Percentiles rank a stretch among this genome's conserved stretches.
phyloP scores from a whole-genome alignment of 2,113 vertebrate species.

The Gymnorhina tibicen region DNA sequence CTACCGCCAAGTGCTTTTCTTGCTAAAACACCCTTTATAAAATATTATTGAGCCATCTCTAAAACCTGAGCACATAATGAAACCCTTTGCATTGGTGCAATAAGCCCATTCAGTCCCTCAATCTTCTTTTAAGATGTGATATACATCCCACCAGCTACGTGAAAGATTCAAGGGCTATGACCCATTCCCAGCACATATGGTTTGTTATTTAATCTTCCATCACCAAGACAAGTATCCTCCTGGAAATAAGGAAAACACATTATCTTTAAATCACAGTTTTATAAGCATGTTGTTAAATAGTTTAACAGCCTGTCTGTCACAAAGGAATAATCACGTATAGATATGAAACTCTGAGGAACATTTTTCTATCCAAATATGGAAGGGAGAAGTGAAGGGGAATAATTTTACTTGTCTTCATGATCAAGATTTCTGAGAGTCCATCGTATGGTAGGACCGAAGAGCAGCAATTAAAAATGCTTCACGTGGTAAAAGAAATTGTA shows the following conservation, averaged over 20 bases:
- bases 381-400: not conserved
- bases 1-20: not conserved
- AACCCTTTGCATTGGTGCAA: not conserved
- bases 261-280: constrained; percentile 26
- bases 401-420: not conserved
- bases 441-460: not conserved
- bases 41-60: not conserved
- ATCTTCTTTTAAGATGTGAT: not conserved
- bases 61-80: not conserved
- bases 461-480: not conserved
- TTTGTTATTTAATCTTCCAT: not conserved
- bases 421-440: not conserved
- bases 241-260: not conserved
- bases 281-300: constrained; percentile 14
- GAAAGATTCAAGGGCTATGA: not conserved
- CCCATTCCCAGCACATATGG: not conserved
- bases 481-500: not conserved
- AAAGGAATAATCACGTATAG: not conserved
- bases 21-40: not conserved
- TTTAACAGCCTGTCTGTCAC: not conserved
- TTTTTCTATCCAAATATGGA: constrained; percentile 11
- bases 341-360: not conserved
- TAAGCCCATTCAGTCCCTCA: not conserved
- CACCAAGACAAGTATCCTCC: not conserved
- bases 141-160: not conserved